These are phyloP conservation scores for Trinectes maculatus DNA, from an alignment of 2,113 vertebrate species.

Conservation along the genomic window DNA sequence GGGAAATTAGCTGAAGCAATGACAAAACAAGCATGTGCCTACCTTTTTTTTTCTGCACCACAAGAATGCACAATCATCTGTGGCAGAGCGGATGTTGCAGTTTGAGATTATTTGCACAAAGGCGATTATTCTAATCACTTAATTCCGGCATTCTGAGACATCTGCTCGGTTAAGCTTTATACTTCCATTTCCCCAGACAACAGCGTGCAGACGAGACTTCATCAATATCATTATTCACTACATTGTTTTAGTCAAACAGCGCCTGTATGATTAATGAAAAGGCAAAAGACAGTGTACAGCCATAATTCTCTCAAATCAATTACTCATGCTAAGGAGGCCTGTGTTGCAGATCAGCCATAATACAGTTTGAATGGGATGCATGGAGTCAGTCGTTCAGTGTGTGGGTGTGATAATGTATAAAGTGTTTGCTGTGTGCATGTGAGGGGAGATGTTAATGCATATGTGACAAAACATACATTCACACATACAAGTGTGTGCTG, in stretches of 20 bases:
- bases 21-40: conserved; percentile 49
- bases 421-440: conserved; percentile 40
- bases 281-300: conserved; percentile 71
- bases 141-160: conserved; percentile 78
- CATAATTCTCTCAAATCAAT: conserved; percentile 77
- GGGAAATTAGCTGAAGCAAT: conserved; percentile 78
- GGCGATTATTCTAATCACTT: conserved; percentile 82
- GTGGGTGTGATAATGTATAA: conserved; percentile 70
- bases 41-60: conserved; percentile 56
- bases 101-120: conserved; percentile 77
- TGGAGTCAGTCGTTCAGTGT: conserved; percentile 53
- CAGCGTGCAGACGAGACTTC: conserved; percentile 65
- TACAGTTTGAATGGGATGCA: conserved; percentile 63
- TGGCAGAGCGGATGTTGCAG: conserved; percentile 67
- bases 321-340: conserved; percentile 72
- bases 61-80: conserved; percentile 58
- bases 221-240: conserved; percentile 77
- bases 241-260: conserved; percentile 74
- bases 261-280: conserved; percentile 76
- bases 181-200: conserved; percentile 76
- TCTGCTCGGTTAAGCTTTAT: conserved; percentile 71
- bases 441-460: conserved; percentile 28
- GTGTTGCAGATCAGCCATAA: conserved; percentile 60
- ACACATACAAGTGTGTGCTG: conserved; percentile 4
- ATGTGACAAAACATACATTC: conserved; percentile 28